Conservation (phyloP, 2,113 vertebrate species). For the Dryoscopus gambensis region DNA sequence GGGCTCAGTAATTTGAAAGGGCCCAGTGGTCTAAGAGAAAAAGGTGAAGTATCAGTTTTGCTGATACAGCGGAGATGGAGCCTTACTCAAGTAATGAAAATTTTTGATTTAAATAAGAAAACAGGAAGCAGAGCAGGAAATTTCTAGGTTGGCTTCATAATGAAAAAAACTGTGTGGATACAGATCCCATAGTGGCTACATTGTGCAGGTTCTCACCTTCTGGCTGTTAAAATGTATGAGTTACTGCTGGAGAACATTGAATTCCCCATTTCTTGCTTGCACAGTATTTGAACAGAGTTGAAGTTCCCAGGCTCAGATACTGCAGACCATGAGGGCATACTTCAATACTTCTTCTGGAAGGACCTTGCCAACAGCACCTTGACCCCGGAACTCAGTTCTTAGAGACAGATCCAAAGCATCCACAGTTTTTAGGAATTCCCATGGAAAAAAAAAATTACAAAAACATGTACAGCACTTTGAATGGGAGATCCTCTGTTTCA, state of each 20-base stretch:
- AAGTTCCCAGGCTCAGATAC: not conserved
- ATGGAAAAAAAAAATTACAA: constrained; percentile 31
- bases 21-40: not conserved
- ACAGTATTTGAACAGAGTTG: not conserved
- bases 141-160: not conserved
- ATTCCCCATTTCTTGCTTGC: not conserved
- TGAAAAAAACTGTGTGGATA: not conserved
- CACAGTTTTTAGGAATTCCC: not conserved
- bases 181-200: not conserved
- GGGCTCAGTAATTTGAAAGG: not conserved
- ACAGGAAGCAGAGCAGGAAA: not conserved
- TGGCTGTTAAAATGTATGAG: not conserved
- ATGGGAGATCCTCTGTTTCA: constrained; percentile 52
- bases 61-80: not conserved
- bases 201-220: not conserved
- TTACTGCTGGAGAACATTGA: not conserved
- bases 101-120: not conserved
- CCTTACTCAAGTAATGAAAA: not conserved
- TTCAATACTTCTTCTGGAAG: not conserved
- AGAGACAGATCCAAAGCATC: not conserved
- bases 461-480: constrained; percentile 34
- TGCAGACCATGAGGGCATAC: not conserved
- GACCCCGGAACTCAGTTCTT: not conserved
- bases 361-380: not conserved
- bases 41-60: not conserved